Base-by-base conservation (phyloP, 2,888 invertebrate genomes). In the Polia nebulosa region DNA sequence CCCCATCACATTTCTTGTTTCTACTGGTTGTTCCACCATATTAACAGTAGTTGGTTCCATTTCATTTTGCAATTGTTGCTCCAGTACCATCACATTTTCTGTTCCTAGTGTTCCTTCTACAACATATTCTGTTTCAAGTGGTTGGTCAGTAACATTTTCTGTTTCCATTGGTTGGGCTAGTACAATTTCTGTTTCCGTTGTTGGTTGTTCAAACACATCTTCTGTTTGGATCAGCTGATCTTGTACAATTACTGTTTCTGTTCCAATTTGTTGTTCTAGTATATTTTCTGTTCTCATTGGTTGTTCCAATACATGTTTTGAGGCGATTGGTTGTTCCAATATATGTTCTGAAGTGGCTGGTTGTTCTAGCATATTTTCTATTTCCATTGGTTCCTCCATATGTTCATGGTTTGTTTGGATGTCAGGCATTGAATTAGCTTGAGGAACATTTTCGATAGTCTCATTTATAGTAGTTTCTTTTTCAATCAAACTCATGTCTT, bases 341-440 rank as follows among this genome's bases (percentile, higher is more conserved):
- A 52, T 20, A n/a, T 39, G 47, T 56, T 68, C 74, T 57, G 45
- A 51, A 7, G 36, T 41, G 41, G 51, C n/a, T 34, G 66, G 41
- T 61, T 60, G 69, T 44, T 69, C 69, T 15, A 61, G 27, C 9
- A 60, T 58, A 70, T 55, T 76, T 56, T 62, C 59, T 11, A 47
- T 59, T 72, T 52, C 58, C 59, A 75, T 66, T 41, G 41, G 49
- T 52, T 72, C 72, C 20, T 51, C 72, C 44, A 57, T 49, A 7
- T 72, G 55, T 51, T 69, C 61, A 44, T 60, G 34, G 60, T 71
- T 69, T 27, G 56, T 32, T 41, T 56, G 57, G 22, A 69, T 57
- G 45, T 62, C 72, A 41, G 68, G 52, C 25, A 81, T 62, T 57
- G 64, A 55, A 60, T 74, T 70, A 73, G 41, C 62, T 61, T 44